Conservation (phyloP, 2,113 vertebrate genomes). For the Orycteropus afer region DNA sequence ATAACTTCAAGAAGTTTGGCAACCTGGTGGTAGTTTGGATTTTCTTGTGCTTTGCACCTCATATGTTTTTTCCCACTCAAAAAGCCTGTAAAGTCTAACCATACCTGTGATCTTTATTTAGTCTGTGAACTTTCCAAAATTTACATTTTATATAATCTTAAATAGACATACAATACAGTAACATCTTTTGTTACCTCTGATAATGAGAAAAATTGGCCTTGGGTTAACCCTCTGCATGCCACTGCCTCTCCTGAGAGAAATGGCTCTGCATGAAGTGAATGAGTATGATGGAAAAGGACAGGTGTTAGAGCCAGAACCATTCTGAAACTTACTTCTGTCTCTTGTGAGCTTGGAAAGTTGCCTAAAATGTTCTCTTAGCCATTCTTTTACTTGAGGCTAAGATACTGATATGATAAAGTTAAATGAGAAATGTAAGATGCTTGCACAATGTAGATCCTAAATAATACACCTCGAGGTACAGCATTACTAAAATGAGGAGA, state of each 20-base stretch:
- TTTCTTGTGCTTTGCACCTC: not conserved
- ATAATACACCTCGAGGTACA: too few species aligned
- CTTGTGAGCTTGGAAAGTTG: too few species aligned
- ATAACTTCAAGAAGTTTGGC: not conserved
- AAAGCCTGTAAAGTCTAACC: not conserved
- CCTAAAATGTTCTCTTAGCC: not conserved
- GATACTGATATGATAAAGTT: rapidly evolving
- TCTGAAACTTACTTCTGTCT: not conserved
- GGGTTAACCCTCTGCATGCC: too few species aligned
- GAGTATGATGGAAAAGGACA: rapidly evolving
- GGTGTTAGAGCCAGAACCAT: too few species aligned
- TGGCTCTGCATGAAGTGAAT: rapidly evolving
- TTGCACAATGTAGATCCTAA: not conserved
- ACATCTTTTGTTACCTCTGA: too few species aligned
- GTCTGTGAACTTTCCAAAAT: not conserved
- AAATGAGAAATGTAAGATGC: not conserved
- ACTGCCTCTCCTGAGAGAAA: not conserved
- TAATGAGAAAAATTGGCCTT: not conserved
- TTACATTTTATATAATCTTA: not conserved
- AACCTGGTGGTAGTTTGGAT: not conserved
- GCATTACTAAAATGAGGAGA: not conserved
- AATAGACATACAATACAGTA: not conserved
- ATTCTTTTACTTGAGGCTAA: not conserved
- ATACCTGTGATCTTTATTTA: not conserved
- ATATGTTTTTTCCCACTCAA: not conserved